phyloP scores from a whole-genome alignment of 2,797 vertebrate species.

The Syngnathus acus region DNA sequence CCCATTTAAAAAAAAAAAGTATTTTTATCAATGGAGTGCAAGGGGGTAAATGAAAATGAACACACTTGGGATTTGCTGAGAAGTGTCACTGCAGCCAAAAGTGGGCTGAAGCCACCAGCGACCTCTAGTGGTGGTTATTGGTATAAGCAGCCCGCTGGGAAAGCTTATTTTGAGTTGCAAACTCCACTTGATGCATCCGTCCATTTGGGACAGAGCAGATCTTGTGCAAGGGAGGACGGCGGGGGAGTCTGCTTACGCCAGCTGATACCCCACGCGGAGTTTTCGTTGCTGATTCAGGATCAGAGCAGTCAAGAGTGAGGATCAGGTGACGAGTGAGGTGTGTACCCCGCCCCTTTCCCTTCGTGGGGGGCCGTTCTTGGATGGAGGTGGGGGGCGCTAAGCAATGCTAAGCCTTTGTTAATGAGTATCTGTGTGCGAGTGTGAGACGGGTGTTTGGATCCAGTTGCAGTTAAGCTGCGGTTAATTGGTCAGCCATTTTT shows the following conservation, averaged over 20 bases:
- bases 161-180: background rate
- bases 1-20: background rate
- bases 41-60: background rate
- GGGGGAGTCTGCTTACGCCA: background rate
- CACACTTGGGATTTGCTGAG: background rate
- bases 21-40: background rate
- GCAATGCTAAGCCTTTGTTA: constrained; percentile 62
- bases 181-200: background rate
- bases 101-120: constrained; percentile 46
- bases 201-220: background rate
- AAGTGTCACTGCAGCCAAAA: background rate
- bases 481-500: constrained; percentile 73
- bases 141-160: constrained; percentile 17
- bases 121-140: constrained; percentile 54
- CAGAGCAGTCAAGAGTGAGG: constrained; percentile 38
- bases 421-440: constrained; percentile 50
- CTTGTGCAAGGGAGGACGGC: background rate
- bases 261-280: background rate
- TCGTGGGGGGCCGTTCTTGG: constrained; percentile 55
- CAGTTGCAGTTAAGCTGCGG: constrained; percentile 51
- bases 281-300: constrained; percentile 34
- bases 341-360: constrained; percentile 40
- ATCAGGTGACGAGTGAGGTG: constrained; percentile 60
- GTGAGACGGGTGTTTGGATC: constrained; percentile 30
- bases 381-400: constrained; percentile 50